Conservation (phyloP, 2,113 vertebrate species). For the Xiphophorus maculatus region DNA sequence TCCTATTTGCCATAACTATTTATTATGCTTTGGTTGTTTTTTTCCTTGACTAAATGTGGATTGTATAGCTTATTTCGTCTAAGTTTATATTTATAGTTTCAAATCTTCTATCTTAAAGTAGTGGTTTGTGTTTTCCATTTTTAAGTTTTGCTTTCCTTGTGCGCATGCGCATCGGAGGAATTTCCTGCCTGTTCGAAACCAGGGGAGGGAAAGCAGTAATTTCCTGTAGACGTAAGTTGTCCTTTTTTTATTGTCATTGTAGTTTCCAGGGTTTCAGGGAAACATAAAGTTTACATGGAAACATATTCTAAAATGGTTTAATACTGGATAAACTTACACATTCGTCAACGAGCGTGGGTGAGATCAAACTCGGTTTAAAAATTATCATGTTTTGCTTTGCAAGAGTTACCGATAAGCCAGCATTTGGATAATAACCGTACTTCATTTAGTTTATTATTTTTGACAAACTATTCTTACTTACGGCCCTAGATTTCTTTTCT, state of each 20-base stretch:
- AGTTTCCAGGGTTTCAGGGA: background rate
- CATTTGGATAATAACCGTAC: background rate
- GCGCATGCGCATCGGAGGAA: conserved; percentile 38
- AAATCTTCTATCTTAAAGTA: too few relatives aligned
- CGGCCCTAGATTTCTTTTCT: background rate
- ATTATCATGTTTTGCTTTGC: background rate
- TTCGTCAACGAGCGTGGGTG: background rate
- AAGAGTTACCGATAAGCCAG: background rate
- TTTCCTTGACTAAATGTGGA: too few relatives aligned
- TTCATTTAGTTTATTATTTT: background rate
- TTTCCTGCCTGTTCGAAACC: conserved; percentile 48
- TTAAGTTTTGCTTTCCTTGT: too few relatives aligned
- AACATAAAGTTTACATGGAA: background rate
- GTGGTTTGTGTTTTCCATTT: too few relatives aligned
- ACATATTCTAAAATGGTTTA: background rate
- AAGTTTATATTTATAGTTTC: too few relatives aligned
- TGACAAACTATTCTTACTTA: background rate
- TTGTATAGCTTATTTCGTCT: too few relatives aligned
- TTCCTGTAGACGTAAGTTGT: conserved; percentile 42
- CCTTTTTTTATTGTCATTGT: background rate
- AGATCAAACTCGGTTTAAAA: background rate
- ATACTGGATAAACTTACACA: background rate
- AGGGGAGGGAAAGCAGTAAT: conserved; percentile 49
- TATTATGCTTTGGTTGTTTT: too few relatives aligned
- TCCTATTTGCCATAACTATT: too few relatives aligned